These are phyloP conservation scores for Coptodon rendalli DNA, from an alignment of 2,113 vertebrate species.

Conservation along the genomic window DNA sequence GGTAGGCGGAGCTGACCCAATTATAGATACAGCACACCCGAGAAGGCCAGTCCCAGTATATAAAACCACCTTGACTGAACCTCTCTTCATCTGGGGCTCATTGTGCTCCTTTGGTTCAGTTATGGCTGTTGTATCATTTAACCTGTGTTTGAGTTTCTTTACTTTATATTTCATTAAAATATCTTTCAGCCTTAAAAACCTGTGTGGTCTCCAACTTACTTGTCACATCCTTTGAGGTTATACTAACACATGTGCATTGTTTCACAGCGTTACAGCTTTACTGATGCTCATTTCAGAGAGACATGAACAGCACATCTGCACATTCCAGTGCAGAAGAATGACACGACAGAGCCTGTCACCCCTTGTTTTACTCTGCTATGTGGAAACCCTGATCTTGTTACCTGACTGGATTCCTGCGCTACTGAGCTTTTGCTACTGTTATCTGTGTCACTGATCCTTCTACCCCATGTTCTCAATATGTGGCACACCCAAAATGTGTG, in stretches of 20 bases:
- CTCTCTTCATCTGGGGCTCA: neutral
- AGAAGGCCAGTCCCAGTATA: neutral
- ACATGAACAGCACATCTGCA: neutral
- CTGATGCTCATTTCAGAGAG: neutral
- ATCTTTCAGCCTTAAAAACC: neutral
- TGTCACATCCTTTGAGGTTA: neutral
- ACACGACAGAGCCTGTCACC: accelerated
- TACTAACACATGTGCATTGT: neutral
- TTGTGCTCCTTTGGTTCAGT: neutral
- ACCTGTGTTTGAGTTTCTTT: neutral
- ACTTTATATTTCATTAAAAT: neutral
- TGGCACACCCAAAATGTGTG: neutral
- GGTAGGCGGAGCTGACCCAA: neutral
- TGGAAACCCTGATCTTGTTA: neutral
- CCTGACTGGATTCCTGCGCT: neutral
- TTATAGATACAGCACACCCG: neutral
- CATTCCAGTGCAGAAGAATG: neutral
- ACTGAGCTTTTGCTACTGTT: neutral
- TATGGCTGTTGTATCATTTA: neutral
- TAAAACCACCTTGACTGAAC: neutral
- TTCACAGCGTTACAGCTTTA: neutral
- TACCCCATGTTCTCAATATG: neutral
- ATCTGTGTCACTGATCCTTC: neutral
- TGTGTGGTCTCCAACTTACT: neutral
- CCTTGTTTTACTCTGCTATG: neutral